Evolutionary conservation across 30 jellyfish, hydroid and myxozoan species (phyloP), one percentile per base, ranked within the genome.

Genomic region (Nemopilema nomurai): DNA sequence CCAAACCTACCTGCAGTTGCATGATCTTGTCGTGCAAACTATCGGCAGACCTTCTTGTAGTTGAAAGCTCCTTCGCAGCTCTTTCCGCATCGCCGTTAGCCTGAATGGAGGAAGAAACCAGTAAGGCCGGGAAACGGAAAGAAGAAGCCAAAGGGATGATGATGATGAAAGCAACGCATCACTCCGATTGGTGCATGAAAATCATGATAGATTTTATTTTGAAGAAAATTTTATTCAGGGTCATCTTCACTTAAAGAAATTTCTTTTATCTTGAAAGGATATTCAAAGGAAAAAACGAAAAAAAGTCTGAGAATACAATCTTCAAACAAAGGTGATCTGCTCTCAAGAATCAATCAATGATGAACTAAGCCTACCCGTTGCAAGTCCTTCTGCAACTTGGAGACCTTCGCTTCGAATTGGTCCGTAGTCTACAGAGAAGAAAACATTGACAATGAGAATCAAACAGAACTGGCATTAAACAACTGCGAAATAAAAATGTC

Each of bases 1-100:
- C 22, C 64, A 79, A 18, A 0, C 89, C 26, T 77, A 89, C 99
- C 94, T 94, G 94, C 49, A 94, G 62, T 71, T 83, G 87, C 76
- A 71, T 82, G 51, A 87, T 87, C 71, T 92, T 83, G 30, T 69
- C 95, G 20, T 83, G 92, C 62, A 88, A 74, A 62, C 81, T 76
- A 57, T 89, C 97, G 16, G 95, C 90, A 0, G 95, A 74, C 66
- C 87, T 90, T 49, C 94, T 79, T 24, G 89, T 85, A 4, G 87
- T 57, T 1, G 92, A 77, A 50, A 94, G 90, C 3, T 89, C 99
- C 68, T 84, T 89, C 71, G 86, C 69, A 4, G 93, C 91, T 71
- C 87, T 89, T 49, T 80, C 91, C n/a, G 97, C 92, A 1, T 94
- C 97, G 33, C 83, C 91, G 22, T 83, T 85, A 27, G 99, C 97